These are phyloP conservation scores for Psophia crepitans DNA, from an alignment of 2,113 vertebrate species.

Conservation along the genomic window DNA sequence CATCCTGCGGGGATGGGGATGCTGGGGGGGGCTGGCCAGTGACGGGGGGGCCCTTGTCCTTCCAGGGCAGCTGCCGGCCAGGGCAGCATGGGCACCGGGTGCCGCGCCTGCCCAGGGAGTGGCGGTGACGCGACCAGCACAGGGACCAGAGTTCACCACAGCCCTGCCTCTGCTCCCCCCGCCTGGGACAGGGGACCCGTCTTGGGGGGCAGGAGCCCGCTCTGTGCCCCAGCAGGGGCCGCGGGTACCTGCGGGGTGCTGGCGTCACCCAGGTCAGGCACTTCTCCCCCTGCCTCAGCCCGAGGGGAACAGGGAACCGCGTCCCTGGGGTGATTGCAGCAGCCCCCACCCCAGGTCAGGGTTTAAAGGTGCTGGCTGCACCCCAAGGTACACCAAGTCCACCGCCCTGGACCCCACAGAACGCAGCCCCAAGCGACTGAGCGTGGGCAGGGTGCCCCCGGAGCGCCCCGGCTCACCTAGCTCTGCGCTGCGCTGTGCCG, in stretches of 20 bases:
- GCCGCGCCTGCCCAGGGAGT: fast-evolving
- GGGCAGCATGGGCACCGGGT: background rate
- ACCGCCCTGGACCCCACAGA: background rate
- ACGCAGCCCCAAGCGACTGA: fast-evolving
- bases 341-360: too few relatives aligned
- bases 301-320: background rate
- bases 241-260: fast-evolving
- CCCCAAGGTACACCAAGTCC: background rate
- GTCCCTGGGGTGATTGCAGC: background rate
- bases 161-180: fast-evolving
- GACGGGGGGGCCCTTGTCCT: fast-evolving
- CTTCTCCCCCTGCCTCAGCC: background rate
- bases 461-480: background rate
- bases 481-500: fast-evolving
- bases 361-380: background rate
- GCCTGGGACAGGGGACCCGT: fast-evolving
- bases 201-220: fast-evolving
- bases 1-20: background rate
- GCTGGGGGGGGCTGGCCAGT: fast-evolving
- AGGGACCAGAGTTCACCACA: background rate
- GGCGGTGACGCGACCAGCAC: fast-evolving
- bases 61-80: fast-evolving
- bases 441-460: background rate
- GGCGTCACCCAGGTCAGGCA: background rate
- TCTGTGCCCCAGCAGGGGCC: fast-evolving